These are phyloP conservation scores for Alethe diademata DNA, from an alignment of 2,113 vertebrate species.

Conservation along the genomic window DNA sequence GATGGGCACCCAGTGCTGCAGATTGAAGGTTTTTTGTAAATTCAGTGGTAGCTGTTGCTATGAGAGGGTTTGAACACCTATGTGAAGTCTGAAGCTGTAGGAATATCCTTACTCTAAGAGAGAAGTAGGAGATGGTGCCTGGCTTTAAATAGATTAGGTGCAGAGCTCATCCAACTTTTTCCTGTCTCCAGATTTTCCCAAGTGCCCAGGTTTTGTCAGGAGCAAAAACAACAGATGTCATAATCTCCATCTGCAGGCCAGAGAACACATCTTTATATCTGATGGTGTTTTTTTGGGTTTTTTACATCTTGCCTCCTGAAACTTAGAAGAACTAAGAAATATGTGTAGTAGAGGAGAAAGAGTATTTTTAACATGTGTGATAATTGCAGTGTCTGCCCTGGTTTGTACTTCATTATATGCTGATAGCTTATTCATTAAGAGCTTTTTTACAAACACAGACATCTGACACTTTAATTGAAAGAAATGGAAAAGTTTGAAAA, in stretches of 20 bases:
- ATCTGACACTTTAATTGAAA: neutral
- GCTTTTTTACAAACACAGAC: neutral
- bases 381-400: neutral
- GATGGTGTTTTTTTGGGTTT: neutral
- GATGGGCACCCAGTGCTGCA: neutral
- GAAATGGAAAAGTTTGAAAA: neutral
- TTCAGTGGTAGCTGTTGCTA: neutral
- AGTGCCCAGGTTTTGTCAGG: neutral
- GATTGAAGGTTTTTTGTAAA: neutral
- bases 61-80: neutral
- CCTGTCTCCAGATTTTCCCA: neutral
- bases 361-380: neutral
- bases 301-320: neutral
- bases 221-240: neutral
- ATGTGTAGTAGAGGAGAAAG: neutral
- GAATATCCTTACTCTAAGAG: neutral
- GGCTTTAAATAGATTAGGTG: neutral
- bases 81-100: neutral
- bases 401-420: neutral
- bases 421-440: neutral
- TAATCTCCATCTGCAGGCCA: neutral
- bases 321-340: neutral
- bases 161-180: neutral
- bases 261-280: neutral
- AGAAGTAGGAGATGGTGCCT: neutral